These are phyloP conservation scores for Coregonus ussuriensis DNA, from an alignment of 2,797 vertebrate genomes.

Conservation along the genomic window DNA sequence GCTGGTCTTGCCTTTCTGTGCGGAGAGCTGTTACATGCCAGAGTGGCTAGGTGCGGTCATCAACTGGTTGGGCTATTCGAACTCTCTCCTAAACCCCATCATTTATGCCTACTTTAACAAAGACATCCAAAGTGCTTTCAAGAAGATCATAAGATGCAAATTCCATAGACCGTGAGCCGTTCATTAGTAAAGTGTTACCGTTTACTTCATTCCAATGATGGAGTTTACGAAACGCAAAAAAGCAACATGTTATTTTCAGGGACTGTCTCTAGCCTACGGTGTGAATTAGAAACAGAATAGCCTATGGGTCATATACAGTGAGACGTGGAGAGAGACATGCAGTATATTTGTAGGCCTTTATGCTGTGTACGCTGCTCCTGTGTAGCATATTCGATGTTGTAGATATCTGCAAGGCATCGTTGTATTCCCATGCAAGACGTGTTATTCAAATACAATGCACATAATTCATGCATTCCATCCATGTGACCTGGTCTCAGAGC, in stretches of 20 bases:
- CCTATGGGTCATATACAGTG: constrained; percentile 27
- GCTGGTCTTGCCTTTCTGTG: constrained; percentile 92
- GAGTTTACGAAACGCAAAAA: constrained; percentile 38
- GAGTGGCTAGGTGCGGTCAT: constrained; percentile 87
- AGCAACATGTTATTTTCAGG: constrained; percentile 60
- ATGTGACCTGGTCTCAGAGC: constrained; percentile 26
- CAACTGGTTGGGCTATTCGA: constrained; percentile 98
- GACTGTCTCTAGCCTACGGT: constrained; percentile 42
- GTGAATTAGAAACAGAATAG: constrained; percentile 28
- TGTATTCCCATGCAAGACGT: constrained; percentile 65
- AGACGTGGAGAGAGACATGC: constrained; percentile 25
- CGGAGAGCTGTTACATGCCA: constrained; percentile 90
- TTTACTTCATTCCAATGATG: constrained; percentile 20
- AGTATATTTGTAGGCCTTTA: constrained; percentile 11
- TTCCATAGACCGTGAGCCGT: constrained; percentile 80
- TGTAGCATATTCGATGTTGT: constrained; percentile 66
- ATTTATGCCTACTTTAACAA: constrained; percentile 99
- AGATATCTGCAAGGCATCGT: constrained; percentile 65
- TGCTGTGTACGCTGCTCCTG: constrained; percentile 64
- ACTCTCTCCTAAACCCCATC: constrained; percentile 96
- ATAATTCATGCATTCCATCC: constrained; percentile 64
- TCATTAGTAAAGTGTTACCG: not conserved
- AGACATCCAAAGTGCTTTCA: constrained; percentile 98
- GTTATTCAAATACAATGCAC: constrained; percentile 55
- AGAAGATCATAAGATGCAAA: constrained; percentile 96